Conservation (phyloP, 2,797 vertebrate species). For the Smutsia temminckii region DNA sequence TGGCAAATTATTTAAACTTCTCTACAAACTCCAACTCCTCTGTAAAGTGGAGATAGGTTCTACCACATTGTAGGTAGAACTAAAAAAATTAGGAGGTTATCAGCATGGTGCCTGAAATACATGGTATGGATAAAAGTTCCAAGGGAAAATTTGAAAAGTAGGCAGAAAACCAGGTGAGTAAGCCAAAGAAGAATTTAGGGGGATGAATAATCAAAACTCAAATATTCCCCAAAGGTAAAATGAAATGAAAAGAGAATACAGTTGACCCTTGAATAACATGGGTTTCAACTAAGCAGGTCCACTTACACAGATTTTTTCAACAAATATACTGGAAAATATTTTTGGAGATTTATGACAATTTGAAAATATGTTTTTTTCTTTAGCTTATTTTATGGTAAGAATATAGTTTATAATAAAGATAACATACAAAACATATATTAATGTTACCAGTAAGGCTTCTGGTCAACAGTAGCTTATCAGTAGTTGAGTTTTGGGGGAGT, state of each 20-base stretch:
- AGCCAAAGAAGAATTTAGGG: neutral
- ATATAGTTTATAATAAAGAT: no score
- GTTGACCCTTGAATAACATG: no score
- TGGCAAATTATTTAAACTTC: neutral
- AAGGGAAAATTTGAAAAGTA: neutral
- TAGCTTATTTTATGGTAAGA: no score
- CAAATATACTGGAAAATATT: no score
- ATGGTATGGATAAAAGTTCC: neutral
- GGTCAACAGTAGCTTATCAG: no score
- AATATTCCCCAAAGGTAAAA: neutral
- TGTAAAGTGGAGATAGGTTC: neutral
- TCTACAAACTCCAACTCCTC: neutral
- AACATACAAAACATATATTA: no score
- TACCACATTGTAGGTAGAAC: neutral
- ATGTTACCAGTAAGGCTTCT: no score
- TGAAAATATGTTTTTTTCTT: no score
- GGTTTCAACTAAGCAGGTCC: no score
- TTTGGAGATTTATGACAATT: no score
- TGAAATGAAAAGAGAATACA: neutral
- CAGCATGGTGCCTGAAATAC: neutral
- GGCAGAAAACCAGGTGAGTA: slow-evolving; percentile 17
- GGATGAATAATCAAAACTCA: neutral
- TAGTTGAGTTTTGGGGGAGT: no score
- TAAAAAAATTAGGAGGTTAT: neutral
- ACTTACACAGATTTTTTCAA: no score